Evolutionary conservation across 2,797 vertebrate species (phyloP).

Genomic region (Cephalopachus bancanus): DNA sequence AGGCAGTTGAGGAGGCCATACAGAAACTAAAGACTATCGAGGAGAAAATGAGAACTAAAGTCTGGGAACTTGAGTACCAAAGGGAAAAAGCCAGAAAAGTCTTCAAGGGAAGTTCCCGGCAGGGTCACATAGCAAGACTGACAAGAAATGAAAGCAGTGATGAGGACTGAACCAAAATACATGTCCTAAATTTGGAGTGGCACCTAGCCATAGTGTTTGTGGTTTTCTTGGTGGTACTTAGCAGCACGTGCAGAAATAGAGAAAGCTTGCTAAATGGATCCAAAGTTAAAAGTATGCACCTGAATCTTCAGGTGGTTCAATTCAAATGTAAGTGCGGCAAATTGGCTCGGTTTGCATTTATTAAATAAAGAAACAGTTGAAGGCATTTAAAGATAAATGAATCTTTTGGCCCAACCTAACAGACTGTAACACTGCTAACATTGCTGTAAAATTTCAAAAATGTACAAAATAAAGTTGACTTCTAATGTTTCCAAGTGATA

Average conservation of each 20-base stretch:
- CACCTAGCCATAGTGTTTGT: rapidly evolving
- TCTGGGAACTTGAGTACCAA: background rate
- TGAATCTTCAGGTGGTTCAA: background rate
- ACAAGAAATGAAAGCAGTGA: background rate
- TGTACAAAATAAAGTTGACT: slow-evolving; percentile 65
- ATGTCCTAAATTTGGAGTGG: background rate
- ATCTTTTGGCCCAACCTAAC: slow-evolving; percentile 74
- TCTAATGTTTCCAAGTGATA: slow-evolving; percentile 79
- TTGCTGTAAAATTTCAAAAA: slow-evolving; percentile 77
- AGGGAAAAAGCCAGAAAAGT: background rate
- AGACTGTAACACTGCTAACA: background rate
- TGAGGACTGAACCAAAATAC: background rate
- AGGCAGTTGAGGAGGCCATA: background rate
- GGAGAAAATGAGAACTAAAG: background rate
- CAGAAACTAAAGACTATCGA: background rate
- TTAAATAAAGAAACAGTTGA: slow-evolving; percentile 63
- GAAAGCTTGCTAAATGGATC: background rate
- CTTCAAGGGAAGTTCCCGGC: background rate
- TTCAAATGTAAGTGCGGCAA: background rate
- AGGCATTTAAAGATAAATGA: background rate
- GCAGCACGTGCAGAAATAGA: background rate
- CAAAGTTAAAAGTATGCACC: background rate
- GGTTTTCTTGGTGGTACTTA: background rate
- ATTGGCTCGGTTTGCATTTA: background rate
- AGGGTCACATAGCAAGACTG: background rate